Evolutionary conservation across 2,888 invertebrate species (phyloP), one percentile per base, ranked within the genome.

Genomic region (Rapana venosa): DNA sequence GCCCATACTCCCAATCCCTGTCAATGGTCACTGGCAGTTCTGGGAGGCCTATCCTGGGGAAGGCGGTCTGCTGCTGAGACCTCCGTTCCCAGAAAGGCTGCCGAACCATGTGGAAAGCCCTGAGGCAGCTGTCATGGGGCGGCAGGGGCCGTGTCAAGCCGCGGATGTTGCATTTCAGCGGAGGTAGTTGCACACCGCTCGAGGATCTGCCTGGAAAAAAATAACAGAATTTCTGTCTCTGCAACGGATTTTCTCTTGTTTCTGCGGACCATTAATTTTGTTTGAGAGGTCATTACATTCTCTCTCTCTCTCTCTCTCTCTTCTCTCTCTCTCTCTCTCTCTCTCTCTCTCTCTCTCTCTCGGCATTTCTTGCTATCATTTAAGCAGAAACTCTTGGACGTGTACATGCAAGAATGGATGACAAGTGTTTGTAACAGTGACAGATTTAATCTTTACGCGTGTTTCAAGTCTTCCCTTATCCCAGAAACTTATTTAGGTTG

Each of bases 31-130:
- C 1, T 8, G 81, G 36, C n/a, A 70, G 26, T 2, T 87, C 36
- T 13, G 87, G 87, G 8, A 87, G 87, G 11, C 36, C 22, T 5
- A 87, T 30, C 30, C n/a, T 47, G 26, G 89, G 85, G 32, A 89
- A 89, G 32, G 36, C 58, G 47, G 26, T 74, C n/a, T 70, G 36
- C 47, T 84, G 36, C 15, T 77, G 70, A 13, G 56, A 11, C 32
- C 70, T 47, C 35, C 89, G 85, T 32, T 30, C 70, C 15, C 85
- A 22, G 74, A 85, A 89, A 22, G 89, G 89, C 30, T 89, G 85
- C 15, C 89, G 85, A 22, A 89, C 15, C 89, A 89, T 89, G 85
- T 89, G 89, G 66, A 74, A 89, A 13, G 89, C 56, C 15, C n/a
- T 85, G 32, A 70, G 26, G 32, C 89, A 89, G 32, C 17, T 70